Percentiles rank a stretch among this genome's conserved stretches.
Evolutionary conservation across 2,797 vertebrate genomes (phyloP).

Genomic region (Dipus sagitta): DNA sequence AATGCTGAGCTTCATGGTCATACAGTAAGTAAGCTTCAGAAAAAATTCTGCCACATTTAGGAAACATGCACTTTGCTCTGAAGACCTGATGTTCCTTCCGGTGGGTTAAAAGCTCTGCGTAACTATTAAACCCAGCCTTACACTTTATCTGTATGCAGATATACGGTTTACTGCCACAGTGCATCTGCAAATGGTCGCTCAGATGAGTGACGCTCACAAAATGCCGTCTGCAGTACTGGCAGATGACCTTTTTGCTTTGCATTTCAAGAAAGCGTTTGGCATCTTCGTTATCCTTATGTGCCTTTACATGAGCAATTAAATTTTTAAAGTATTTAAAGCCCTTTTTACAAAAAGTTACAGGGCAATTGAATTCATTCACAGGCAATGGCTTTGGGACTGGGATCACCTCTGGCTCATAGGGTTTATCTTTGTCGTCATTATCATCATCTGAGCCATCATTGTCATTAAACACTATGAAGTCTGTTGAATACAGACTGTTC

Average conservation of each 20-base stretch:
- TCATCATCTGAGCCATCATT: constrained; percentile 89
- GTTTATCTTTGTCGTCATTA: constrained; percentile 90
- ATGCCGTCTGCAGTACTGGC: constrained; percentile 97
- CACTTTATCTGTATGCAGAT: constrained; percentile 98
- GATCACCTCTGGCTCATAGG: constrained; percentile 86
- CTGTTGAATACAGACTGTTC: constrained; percentile 90
- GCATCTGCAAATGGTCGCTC: constrained; percentile 98
- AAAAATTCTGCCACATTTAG: constrained; percentile 96
- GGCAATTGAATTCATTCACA: constrained; percentile 91
- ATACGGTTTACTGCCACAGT: constrained; percentile 96
- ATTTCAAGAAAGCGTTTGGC: constrained; percentile 97
- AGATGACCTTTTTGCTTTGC: constrained; percentile 97
- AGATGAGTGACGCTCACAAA: constrained; percentile 96
- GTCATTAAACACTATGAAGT: constrained; percentile 89
- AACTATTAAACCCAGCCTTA: constrained; percentile 96
- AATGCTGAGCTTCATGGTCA: constrained; percentile 98
- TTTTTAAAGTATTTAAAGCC: constrained; percentile 98
- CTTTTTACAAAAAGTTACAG: constrained; percentile 93
- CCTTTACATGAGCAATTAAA: constrained; percentile 95
- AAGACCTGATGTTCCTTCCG: constrained; percentile 94
- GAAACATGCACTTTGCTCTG: constrained; percentile 98
- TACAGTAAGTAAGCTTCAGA: constrained; percentile 97
- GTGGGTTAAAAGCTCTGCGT: constrained; percentile 94
- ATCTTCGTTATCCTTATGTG: constrained; percentile 95
- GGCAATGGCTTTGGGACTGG: constrained; percentile 86